Conservation (phyloP, 2,888 invertebrate genomes). For the Cabera pusaria region DNA sequence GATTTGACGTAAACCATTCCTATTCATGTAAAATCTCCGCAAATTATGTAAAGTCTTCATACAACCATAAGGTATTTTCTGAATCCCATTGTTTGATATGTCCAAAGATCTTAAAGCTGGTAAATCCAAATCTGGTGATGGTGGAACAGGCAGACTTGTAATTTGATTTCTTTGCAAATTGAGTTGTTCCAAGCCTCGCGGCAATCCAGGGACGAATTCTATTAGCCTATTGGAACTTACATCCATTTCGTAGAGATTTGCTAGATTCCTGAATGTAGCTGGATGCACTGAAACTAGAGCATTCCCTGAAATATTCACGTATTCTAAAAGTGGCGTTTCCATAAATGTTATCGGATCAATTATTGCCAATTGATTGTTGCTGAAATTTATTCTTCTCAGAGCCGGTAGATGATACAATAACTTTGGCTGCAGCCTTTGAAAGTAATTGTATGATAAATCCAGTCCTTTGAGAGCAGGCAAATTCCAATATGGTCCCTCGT, state of each 20-base stretch:
- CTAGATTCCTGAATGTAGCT: conserved; percentile 89
- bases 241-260: conserved; percentile 90
- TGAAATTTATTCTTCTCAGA: conserved; percentile 89
- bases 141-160: conserved; percentile 84
- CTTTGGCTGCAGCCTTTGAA: conserved; percentile 87
- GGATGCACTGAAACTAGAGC: conserved; percentile 88
- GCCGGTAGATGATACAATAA: conserved; percentile 90
- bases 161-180: conserved; percentile 89
- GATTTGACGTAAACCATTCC: conserved; percentile 88
- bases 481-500: conserved; percentile 92
- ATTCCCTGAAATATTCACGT: conserved; percentile 91
- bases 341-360: conserved; percentile 90
- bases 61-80: conserved; percentile 85
- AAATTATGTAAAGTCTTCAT: conserved; percentile 87
- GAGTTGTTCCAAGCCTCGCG: conserved; percentile 89
- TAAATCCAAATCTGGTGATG: conserved; percentile 87
- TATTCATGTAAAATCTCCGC: conserved; percentile 87
- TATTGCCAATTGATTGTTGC: conserved; percentile 87
- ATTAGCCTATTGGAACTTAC: conserved; percentile 88
- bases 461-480: conserved; percentile 92
- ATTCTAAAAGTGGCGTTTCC: conserved; percentile 88
- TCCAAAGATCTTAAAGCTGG: conserved; percentile 89
- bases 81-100: conserved; percentile 89
- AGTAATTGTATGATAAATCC: conserved; percentile 90
- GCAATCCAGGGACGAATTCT: conserved; percentile 91